These are phyloP conservation scores for Periophthalmus magnuspinnatus DNA, from an alignment of 2,797 vertebrate genomes.

Conservation along the genomic window DNA sequence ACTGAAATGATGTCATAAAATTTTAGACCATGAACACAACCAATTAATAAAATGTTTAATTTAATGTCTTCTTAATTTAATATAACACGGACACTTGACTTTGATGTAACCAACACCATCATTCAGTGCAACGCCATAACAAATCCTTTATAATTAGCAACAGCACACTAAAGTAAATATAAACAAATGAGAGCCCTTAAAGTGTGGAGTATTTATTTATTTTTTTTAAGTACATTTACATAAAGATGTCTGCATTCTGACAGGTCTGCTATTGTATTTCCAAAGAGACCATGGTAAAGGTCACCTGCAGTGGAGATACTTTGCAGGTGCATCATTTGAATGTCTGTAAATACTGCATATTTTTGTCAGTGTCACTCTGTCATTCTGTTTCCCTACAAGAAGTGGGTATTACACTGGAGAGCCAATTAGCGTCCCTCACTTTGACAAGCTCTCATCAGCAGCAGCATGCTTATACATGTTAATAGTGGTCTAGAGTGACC, in stretches of 20 bases:
- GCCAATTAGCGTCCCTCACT: conserved; percentile 60
- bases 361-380: conserved; percentile 28
- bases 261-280: background rate
- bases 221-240: conserved; percentile 5
- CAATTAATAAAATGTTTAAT: too few species aligned
- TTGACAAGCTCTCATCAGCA: conserved; percentile 57
- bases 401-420: conserved; percentile 47
- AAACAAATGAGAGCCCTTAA: conserved; percentile 18
- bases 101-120: too few species aligned
- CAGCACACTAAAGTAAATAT: conserved; percentile 50
- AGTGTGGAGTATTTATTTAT: background rate
- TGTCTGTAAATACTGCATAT: conserved; percentile 16
- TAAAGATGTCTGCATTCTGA: background rate
- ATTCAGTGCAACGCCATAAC: background rate
- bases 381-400: conserved; percentile 39
- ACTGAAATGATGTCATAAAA: too few species aligned
- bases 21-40: too few species aligned
- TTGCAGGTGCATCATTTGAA: background rate
- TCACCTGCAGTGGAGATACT: conserved; percentile 21
- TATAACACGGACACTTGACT: too few species aligned
- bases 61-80: too few species aligned
- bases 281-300: conserved; percentile 3
- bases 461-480: conserved; percentile 62
- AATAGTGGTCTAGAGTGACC: conserved; percentile 53
- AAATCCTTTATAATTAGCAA: conserved; percentile 39